phyloP scores from a whole-genome alignment of 2,888 invertebrate genomes.

The Trimorus sp. region DNA sequence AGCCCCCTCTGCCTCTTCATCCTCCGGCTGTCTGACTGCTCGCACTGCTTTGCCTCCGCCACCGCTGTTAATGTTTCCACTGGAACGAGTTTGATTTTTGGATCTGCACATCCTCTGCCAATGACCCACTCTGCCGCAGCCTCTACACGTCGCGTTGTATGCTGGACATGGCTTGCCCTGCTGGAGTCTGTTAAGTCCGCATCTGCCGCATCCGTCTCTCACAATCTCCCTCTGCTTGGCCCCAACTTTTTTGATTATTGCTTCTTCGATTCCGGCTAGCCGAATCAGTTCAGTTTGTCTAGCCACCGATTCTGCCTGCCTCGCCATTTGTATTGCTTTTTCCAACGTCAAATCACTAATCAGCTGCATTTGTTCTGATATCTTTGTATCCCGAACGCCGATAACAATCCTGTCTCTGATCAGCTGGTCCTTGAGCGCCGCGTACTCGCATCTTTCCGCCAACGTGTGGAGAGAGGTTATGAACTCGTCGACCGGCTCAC shows the following conservation, averaged over 20 bases:
- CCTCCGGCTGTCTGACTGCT: constrained; percentile 32
- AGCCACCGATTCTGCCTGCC: constrained; percentile 59
- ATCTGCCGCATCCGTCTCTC: constrained; percentile 51
- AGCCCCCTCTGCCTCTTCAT: constrained; percentile 12
- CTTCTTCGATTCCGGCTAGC: background rate
- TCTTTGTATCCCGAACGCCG: constrained; percentile 68
- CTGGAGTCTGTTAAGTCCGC: constrained; percentile 8
- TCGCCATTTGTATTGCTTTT: constrained; percentile 62
- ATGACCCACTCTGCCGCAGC: constrained; percentile 34
- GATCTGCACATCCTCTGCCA: constrained; percentile 34
- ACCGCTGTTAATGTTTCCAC: background rate
- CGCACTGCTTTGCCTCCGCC: constrained; percentile 1
- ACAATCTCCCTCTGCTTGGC: constrained; percentile 46
- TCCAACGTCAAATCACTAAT: constrained; percentile 63
- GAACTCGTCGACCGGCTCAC: constrained; percentile 58
- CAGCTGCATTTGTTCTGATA: constrained; percentile 68
- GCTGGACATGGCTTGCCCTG: constrained; percentile 35
- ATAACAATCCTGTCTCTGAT: constrained; percentile 72
- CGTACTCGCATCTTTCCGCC: constrained; percentile 68
- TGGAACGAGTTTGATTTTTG: constrained; percentile 19
- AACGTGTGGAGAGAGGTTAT: constrained; percentile 68
- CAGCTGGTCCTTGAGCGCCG: constrained; percentile 68
- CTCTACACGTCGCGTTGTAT: constrained; percentile 3
- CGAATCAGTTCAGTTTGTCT: constrained; percentile 50
- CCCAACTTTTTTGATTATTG: constrained; percentile 56